Evolutionary conservation across 2,888 invertebrate species (phyloP), one percentile per base, ranked within the genome.

Genomic region (Saturnia pavonia): DNA sequence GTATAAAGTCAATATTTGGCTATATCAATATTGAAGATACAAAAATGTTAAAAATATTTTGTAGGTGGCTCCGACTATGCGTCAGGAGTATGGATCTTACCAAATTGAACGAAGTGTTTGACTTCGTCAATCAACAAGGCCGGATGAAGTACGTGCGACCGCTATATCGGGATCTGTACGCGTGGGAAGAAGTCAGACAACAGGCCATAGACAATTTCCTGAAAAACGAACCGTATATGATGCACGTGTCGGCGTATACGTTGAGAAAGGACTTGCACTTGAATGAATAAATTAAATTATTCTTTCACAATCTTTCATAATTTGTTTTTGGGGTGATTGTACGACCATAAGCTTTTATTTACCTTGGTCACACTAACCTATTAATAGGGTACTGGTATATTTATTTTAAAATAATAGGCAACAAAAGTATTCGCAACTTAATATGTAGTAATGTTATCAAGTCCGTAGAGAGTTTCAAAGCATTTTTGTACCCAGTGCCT

Each of bases 91-190:
- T 94, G 71, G 96, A 97, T 94, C 89, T 94, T 42, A 92, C 95
- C 0, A 96, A 95, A 80, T 90, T 99, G 51, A 90, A 94, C 1
- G 94, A 95, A 22, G 96, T 96, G 1, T 91, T 99, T 71, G 86
- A 95, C 27, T 98, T 99, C 93, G 95, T 98, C 12, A 97, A 97
- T 77, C 95, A 95, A 25, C 96, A 97, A 83, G 99, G 99, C 51
- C 95, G 99, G 70, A 97, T 99, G 97, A 99, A 99, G 88, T 99
- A 96, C 90, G 96, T 97, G 1, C 95, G 98, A 48, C 98, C 99
- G 3, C 94, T 99, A 68, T 99, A 98, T 89, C 96, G 97, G 74
- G 98, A 97, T 83, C 92, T 98, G 72, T 97, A 96, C 78, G 94
- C 92, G 0, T 98, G 98, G 98, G 96, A 96, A 73, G 95, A 95